Percentiles rank a stretch among this genome's conserved stretches.
Evolutionary conservation across 2,888 invertebrate species (phyloP).

Genomic region (Acrocyrtus sp.): DNA sequence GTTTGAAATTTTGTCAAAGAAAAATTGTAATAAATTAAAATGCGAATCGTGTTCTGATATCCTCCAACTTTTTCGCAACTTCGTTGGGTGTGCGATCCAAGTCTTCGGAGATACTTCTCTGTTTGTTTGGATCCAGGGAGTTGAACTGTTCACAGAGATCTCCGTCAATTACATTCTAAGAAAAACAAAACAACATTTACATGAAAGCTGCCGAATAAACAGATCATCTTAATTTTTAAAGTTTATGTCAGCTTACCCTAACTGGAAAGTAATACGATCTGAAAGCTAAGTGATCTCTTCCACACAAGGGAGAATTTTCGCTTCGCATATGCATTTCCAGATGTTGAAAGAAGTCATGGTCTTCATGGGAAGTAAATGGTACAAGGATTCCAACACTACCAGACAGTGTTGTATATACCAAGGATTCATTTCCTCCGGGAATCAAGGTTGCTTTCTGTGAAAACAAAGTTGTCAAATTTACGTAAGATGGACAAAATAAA

Average conservation of each 20-base stretch:
- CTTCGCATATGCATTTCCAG: constrained; percentile 99
- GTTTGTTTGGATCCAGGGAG: constrained; percentile 91
- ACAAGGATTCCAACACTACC: constrained; percentile 93
- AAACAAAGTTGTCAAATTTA: constrained; percentile 10
- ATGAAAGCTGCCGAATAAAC: background rate
- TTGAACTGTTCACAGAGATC: constrained; percentile 99
- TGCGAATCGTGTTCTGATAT: constrained; percentile 97
- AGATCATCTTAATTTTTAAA: background rate
- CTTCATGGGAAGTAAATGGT: constrained; percentile 95
- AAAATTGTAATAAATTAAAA: constrained; percentile 84
- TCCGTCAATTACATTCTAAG: constrained; percentile 98
- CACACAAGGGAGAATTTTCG: constrained; percentile 95
- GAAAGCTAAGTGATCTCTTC: constrained; percentile 96
- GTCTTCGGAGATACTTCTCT: constrained; percentile 94
- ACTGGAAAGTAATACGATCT: constrained; percentile 98
- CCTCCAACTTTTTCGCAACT: constrained; percentile 98
- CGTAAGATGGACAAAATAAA: too few species aligned
- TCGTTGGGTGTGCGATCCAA: constrained; percentile 95
- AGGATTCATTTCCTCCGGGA: constrained; percentile 96
- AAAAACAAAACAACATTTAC: constrained; percentile 65
- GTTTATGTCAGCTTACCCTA: constrained; percentile 73
- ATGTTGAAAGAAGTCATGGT: constrained; percentile 99
- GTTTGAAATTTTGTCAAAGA: too few species aligned
- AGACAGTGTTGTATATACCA: constrained; percentile 95
- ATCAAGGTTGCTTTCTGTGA: constrained; percentile 86